Evolutionary conservation across 2,113 vertebrate genomes (phyloP).

Genomic region (Gopherus evgoodei): DNA sequence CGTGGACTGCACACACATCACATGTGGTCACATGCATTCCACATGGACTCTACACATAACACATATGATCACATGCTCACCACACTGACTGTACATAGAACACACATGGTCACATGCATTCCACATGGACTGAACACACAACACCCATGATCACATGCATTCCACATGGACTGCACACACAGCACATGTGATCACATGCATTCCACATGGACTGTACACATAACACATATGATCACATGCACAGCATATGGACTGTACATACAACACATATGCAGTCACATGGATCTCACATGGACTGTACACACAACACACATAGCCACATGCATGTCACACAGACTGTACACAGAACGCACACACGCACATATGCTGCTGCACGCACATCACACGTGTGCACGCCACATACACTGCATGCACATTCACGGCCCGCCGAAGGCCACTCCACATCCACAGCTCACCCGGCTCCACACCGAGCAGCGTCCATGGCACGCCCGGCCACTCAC

Average conservation of each 20-base stretch:
- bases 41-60: fast-evolving
- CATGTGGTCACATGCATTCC: not conserved
- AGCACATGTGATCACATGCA: not conserved
- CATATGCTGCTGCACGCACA: not conserved
- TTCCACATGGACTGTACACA: too few relatives aligned
- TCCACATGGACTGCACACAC: not conserved
- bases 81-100: too few relatives aligned
- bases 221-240: too few relatives aligned
- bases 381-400: not conserved
- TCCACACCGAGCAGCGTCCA: not conserved
- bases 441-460: too few relatives aligned
- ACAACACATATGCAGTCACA: not conserved
- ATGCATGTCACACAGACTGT: not conserved
- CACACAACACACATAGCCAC: fast-evolving
- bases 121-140: not conserved
- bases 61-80: too few relatives aligned
- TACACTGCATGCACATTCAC: not conserved
- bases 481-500: not conserved
- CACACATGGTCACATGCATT: too few relatives aligned
- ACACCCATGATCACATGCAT: too few relatives aligned
- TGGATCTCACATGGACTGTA: fast-evolving
- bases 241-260: fast-evolving
- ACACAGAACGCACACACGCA: fast-evolving
- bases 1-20: too few relatives aligned
- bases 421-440: too few relatives aligned